Evolutionary conservation across 2,797 vertebrate genomes (phyloP).

Genomic region (Acomys russatus): DNA sequence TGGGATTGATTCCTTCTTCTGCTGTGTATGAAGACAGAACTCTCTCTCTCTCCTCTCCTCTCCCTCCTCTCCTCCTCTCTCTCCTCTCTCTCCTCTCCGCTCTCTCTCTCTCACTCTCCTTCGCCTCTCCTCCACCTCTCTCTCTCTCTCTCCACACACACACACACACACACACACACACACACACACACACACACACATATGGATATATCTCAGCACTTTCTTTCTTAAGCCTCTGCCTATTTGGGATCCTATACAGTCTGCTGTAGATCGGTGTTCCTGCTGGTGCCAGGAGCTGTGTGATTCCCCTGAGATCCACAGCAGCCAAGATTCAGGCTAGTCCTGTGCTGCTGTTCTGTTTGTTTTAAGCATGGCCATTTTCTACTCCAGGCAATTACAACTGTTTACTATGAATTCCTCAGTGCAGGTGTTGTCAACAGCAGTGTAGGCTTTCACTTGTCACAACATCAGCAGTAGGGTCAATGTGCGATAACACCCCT

Average conservation of each 20-base stretch:
- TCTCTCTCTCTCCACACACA: too few species aligned
- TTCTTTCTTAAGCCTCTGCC: not conserved
- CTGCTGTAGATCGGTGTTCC: not conserved
- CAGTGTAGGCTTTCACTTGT: not conserved
- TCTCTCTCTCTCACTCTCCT: too few species aligned
- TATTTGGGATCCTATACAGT: not conserved
- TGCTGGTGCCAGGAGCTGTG: not conserved
- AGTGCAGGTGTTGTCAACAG: not conserved
- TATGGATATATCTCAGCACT: not conserved
- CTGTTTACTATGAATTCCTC: constrained; percentile 11
- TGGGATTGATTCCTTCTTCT: too few species aligned
- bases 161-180: too few species aligned
- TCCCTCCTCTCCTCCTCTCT: too few species aligned
- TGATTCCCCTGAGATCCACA: not conserved
- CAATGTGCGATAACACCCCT: not conserved
- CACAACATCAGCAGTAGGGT: not conserved
- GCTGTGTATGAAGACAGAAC: too few species aligned
- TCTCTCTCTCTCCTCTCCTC: too few species aligned
- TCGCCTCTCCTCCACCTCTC: too few species aligned
- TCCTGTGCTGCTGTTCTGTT: not conserved
- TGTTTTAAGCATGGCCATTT: constrained; percentile 12
- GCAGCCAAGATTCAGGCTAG: not conserved
- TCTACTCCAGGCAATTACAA: constrained; percentile 27
- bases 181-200: too few species aligned
- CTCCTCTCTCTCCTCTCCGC: too few species aligned